phyloP scores from a whole-genome alignment of 2,888 invertebrate genomes.

The Heliconius charithonia region DNA sequence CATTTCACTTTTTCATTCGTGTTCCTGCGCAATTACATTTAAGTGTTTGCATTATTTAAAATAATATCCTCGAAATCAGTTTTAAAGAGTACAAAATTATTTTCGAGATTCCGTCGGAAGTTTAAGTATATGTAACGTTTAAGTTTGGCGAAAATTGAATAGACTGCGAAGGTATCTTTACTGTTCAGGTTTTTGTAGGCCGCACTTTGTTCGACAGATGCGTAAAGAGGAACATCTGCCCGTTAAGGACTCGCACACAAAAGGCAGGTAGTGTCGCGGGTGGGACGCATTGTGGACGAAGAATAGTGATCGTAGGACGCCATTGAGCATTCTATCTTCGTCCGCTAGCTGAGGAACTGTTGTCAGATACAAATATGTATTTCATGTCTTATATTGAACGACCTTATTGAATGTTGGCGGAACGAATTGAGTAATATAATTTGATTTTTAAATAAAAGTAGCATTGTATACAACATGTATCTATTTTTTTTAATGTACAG shows the following conservation, averaged over 20 bases:
- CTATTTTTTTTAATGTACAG: neutral
- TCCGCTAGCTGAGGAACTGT: conserved; percentile 33
- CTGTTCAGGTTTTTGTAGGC: conserved; percentile 45
- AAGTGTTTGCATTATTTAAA: neutral
- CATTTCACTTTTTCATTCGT: conserved; percentile 22
- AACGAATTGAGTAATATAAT: conserved; percentile 19
- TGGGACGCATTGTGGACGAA: conserved; percentile 48
- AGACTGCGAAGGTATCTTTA: conserved; percentile 49
- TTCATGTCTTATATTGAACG: conserved; percentile 24
- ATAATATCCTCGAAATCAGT: conserved; percentile 11
- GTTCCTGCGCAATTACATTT: conserved; percentile 4
- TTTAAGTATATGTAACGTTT: conserved; percentile 27
- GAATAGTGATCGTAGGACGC: conserved; percentile 50
- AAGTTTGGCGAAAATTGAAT: conserved; percentile 47
- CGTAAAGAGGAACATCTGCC: conserved; percentile 57
- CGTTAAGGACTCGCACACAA: conserved; percentile 53
- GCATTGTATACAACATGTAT: neutral
- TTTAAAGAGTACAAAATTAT: neutral
- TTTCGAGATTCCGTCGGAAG: neutral
- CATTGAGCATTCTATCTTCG: conserved; percentile 48
- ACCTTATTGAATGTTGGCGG: conserved; percentile 30
- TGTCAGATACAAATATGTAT: conserved; percentile 35
- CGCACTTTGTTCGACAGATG: conserved; percentile 52
- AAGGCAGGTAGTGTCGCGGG: conserved; percentile 56
- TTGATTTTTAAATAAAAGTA: conserved; percentile 2